Percentiles rank a stretch among this genome's conserved stretches.
Evolutionary conservation across 2,797 vertebrate genomes (phyloP).

Genomic region (Pteropus rufus): DNA sequence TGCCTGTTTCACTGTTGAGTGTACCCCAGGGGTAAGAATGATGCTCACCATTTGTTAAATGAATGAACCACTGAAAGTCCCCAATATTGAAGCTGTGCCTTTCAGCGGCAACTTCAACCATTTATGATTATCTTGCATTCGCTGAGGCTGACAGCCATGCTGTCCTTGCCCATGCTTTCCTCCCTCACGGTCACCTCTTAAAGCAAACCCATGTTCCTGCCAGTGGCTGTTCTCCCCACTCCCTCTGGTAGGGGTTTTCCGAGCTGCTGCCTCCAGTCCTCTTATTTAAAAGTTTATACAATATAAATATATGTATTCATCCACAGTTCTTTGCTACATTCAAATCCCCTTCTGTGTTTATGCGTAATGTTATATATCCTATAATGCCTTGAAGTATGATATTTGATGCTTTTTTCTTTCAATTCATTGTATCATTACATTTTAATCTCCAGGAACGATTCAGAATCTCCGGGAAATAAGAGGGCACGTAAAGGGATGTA

Average conservation of each 20-base stretch:
- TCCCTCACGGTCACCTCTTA: neutral
- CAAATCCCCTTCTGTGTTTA: neutral
- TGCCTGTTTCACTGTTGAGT: neutral
- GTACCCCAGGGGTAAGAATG: neutral
- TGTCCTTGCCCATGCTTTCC: too few species aligned
- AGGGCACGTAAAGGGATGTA: neutral
- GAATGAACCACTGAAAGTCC: neutral
- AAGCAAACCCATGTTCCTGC: neutral
- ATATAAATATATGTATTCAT: neutral
- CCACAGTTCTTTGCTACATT: neutral
- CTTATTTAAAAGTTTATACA: neutral
- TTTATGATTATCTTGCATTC: neutral
- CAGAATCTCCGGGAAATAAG: neutral
- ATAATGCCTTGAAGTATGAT: neutral
- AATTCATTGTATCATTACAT: constrained; percentile 27
- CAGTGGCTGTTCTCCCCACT: rapidly evolving
- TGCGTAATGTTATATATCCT: neutral
- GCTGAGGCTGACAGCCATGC: rapidly evolving
- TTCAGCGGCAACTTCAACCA: rapidly evolving
- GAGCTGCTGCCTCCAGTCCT: neutral
- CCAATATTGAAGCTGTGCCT: too few species aligned
- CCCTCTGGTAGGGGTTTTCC: neutral
- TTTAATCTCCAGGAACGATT: constrained; percentile 49
- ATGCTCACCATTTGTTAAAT: neutral
- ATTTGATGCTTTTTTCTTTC: constrained; percentile 2